These are phyloP conservation scores for Mnemiopsis leidyi DNA, from an alignment of 37 sponge, comb jelly and placozoan species.

Conservation along the genomic window DNA sequence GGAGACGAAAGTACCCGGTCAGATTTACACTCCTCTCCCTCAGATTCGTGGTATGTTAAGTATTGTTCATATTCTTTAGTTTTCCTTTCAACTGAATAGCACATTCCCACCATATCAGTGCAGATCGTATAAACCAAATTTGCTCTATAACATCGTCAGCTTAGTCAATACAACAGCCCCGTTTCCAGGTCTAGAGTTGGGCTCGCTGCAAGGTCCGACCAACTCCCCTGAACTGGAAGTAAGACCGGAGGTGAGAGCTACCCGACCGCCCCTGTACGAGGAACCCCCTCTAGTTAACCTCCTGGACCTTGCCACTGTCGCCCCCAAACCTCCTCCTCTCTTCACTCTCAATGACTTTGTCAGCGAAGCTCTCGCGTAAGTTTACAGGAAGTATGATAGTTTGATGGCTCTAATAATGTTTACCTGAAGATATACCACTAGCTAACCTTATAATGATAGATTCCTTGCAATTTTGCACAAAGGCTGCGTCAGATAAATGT, in stretches of 20 bases:
- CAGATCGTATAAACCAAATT: too few species aligned
- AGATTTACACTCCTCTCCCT: not conserved
- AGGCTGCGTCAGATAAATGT: too few species aligned
- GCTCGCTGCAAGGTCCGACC: slow-evolving; percentile 2
- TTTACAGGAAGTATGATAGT: too few species aligned
- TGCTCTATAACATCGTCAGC: too few species aligned
- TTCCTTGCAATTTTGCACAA: too few species aligned
- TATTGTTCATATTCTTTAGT: not conserved
- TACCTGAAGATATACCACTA: too few species aligned
- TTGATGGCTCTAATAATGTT: too few species aligned
- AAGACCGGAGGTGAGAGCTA: not conserved
- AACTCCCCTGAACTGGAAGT: not conserved
- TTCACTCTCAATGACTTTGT: slow-evolving; percentile 59
- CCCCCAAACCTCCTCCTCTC: slow-evolving; percentile 57
- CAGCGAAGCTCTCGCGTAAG: slow-evolving; percentile 48
- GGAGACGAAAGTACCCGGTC: not conserved
- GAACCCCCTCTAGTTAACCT: slow-evolving; percentile 44
- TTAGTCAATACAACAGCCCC: not conserved
- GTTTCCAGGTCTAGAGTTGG: not conserved
- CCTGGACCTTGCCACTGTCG: slow-evolving; percentile 35
- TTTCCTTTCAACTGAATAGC: not conserved
- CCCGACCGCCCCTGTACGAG: slow-evolving; percentile 6
- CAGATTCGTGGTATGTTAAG: not conserved
- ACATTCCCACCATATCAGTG: too few species aligned
- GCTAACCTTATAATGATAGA: too few species aligned